Conservation (phyloP, 1,140 invertebrate genomes). For the Phenacoccus solenopsis region DNA sequence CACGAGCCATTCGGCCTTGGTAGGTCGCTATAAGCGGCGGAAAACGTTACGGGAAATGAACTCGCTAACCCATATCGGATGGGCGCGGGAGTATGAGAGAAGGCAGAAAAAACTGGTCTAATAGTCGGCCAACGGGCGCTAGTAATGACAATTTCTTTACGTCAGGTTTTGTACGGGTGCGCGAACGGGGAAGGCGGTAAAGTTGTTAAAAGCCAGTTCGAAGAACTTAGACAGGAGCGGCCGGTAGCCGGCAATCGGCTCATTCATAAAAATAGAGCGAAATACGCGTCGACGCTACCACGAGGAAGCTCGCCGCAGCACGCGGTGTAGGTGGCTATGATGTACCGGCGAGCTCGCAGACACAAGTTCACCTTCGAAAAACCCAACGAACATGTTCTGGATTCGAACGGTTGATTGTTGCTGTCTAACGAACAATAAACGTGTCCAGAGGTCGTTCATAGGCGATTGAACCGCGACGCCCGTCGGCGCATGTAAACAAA, state of each 20-base stretch:
- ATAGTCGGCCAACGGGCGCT: not conserved
- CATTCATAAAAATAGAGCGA: not conserved
- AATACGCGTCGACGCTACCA: not conserved
- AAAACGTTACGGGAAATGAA: not conserved
- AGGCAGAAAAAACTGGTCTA: conserved; percentile 5
- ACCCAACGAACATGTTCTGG: not conserved
- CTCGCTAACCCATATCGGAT: not conserved
- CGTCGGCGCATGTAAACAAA: not conserved
- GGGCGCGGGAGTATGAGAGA: not conserved
- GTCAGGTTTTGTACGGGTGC: not conserved
- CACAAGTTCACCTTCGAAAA: conserved; percentile 15
- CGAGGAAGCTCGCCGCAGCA: not conserved
- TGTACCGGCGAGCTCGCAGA: not conserved
- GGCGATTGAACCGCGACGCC: not conserved
- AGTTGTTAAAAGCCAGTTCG: too few relatives aligned
- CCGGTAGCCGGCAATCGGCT: conserved; percentile 3
- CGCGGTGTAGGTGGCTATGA: not conserved
- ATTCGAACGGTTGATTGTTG: conserved; percentile 1
- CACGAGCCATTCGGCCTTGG: too few relatives aligned
- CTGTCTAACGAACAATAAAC: not conserved
- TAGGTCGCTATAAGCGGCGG: too few relatives aligned
- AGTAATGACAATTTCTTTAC: not conserved
- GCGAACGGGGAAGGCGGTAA: not conserved
- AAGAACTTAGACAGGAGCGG: not conserved
- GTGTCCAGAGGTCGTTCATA: conserved; percentile 1